These are phyloP conservation scores for Leptodactylus fuscus DNA, from an alignment of 2,113 vertebrate genomes.

Conservation along the genomic window DNA sequence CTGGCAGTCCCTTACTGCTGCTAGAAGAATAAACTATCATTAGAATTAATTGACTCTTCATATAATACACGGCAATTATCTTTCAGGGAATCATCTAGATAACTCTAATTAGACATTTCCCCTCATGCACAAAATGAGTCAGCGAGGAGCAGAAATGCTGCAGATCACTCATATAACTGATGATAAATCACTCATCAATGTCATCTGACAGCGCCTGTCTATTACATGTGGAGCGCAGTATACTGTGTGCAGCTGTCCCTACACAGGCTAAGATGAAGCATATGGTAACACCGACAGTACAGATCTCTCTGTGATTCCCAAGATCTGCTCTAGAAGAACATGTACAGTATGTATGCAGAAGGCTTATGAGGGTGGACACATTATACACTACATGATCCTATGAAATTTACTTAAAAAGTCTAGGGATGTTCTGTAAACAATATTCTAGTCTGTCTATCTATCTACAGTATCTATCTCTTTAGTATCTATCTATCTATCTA, in stretches of 20 bases:
- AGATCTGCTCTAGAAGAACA: neutral
- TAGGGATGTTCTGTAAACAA: no score
- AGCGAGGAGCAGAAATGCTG: neutral
- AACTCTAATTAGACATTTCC: neutral
- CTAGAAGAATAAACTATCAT: neutral
- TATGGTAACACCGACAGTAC: neutral
- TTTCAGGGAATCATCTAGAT: conserved; percentile 2
- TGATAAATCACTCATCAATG: neutral
- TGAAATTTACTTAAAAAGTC: neutral
- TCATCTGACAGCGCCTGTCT: neutral
- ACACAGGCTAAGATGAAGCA: neutral
- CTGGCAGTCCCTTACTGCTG: neutral
- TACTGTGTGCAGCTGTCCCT: neutral
- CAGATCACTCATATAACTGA: neutral
- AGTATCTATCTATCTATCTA: no score
- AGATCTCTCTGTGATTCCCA: neutral
- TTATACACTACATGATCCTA: no score
- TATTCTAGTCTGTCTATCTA: no score
- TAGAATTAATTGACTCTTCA: conserved; percentile 23
- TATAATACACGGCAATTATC: conserved; percentile 22
- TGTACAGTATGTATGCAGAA: no score
- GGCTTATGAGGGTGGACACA: no score
- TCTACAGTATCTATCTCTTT: no score
- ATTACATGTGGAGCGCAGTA: neutral
- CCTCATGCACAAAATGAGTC: neutral